Percentiles rank a stretch among this genome's conserved stretches.
These are phyloP conservation scores for Calyptommatus sinebrachiatus DNA, from an alignment of 2,113 vertebrate genomes.

Conservation along the genomic window DNA sequence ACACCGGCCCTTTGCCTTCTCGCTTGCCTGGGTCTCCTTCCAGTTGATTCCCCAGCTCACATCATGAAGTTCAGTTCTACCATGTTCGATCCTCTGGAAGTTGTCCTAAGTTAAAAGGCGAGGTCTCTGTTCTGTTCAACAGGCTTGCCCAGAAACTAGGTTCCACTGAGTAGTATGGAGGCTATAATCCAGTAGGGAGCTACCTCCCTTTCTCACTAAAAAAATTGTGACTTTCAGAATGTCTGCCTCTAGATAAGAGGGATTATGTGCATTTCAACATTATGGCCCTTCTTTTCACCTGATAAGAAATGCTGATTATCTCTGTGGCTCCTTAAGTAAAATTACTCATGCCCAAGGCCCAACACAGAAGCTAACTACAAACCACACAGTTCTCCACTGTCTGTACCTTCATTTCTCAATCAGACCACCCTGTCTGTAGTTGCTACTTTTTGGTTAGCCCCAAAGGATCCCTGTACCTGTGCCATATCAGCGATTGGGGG, in stretches of 20 bases:
- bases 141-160: not conserved
- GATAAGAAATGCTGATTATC: not conserved
- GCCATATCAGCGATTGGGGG: no score
- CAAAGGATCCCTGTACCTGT: not conserved
- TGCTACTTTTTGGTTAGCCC: not conserved
- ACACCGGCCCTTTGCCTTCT: not conserved
- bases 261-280: not conserved
- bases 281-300: not conserved
- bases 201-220: no score
- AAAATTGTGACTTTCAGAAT: not conserved
- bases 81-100: not conserved
- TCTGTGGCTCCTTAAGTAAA: no score
- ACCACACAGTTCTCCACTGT: not conserved
- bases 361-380: no score
- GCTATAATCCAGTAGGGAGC: not conserved
- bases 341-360: not conserved
- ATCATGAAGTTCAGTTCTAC: not conserved
- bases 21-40: not conserved
- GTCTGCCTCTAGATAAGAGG: not conserved
- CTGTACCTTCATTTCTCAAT: no score
- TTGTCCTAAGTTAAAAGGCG: not conserved
- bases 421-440: not conserved
- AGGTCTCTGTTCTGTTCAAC: not conserved
- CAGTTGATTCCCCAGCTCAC: not conserved
- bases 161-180: not conserved